Conservation (phyloP, 1,140 invertebrate genomes). For the Pogonomyrmex barbatus region DNA sequence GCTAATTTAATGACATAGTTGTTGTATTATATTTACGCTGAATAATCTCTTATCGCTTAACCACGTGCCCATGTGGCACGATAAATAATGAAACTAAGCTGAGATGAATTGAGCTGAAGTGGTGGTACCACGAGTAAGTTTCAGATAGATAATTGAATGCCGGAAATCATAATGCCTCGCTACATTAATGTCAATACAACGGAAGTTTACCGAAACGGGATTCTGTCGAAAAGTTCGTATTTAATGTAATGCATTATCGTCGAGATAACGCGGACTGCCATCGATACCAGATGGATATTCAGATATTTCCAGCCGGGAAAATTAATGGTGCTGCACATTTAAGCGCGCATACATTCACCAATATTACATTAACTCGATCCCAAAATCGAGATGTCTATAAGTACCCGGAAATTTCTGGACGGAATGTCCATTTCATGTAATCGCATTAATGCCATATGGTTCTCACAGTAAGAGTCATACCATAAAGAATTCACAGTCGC, state of each 20-base stretch:
- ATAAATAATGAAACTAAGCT: conserved; percentile 1
- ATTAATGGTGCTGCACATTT: conserved; percentile 9
- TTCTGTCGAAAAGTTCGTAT: conserved; percentile 35
- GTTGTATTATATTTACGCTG: conserved; percentile 19
- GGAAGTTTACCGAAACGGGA: not conserved
- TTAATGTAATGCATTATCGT: conserved; percentile 43
- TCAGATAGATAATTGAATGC: conserved; percentile 15
- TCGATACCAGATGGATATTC: conserved; percentile 29
- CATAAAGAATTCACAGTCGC: not conserved
- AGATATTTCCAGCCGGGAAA: conserved; percentile 20
- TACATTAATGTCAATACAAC: conserved; percentile 16
- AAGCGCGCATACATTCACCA: not conserved
- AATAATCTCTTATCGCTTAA: conserved; percentile 24
- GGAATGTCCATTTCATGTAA: conserved; percentile 29
- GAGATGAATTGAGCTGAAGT: conserved; percentile 5
- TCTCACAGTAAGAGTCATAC: not conserved
- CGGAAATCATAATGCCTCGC: not conserved
- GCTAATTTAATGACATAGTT: conserved; percentile 21
- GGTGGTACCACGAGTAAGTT: not conserved
- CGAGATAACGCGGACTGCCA: conserved; percentile 26
- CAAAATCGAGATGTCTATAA: conserved; percentile 47
- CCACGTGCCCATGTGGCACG: not conserved
- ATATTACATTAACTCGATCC: conserved; percentile 28
- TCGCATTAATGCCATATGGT: conserved; percentile 6
- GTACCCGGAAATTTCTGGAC: conserved; percentile 22